A percentile compares a stretch with the other conserved stretches of the same genome.
Evolutionary conservation across 2,888 invertebrate species (phyloP).

Genomic region (Pocota personata): DNA sequence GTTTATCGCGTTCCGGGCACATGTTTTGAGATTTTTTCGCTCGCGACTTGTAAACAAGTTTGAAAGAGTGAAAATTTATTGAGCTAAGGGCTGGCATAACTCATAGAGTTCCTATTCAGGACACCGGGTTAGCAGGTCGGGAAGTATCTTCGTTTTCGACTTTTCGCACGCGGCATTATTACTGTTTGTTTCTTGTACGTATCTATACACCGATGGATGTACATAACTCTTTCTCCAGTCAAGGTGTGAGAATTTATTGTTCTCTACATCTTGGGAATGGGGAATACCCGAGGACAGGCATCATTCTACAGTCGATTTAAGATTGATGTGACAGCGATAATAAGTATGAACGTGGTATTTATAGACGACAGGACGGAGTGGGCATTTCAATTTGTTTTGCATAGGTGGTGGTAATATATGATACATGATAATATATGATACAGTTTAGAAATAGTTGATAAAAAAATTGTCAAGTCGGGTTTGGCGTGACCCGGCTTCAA

Average conservation of each 20-base stretch:
- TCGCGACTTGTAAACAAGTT: conserved; percentile 74
- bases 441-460: no score
- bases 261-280: background rate
- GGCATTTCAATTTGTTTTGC: background rate
- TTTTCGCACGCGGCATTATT: conserved; percentile 61
- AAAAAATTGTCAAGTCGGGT: no score
- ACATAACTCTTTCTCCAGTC: conserved; percentile 23
- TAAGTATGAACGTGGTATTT: background rate
- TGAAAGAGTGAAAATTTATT: conserved; percentile 81
- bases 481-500: no score
- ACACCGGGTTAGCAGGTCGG: conserved; percentile 80
- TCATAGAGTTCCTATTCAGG: conserved; percentile 78
- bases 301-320: conserved; percentile 41
- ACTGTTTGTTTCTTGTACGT: conserved; percentile 25
- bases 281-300: conserved; percentile 41
- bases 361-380: background rate
- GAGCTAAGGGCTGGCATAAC: conserved; percentile 82
- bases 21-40: conserved; percentile 64
- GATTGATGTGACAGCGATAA: conserved; percentile 20
- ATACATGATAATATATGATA: no score
- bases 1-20: conserved; percentile 71
- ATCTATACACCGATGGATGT: background rate
- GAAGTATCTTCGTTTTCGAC: conserved; percentile 48
- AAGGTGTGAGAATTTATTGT: conserved; percentile 65
- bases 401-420: background rate